A percentile compares a stretch with the other conserved stretches of the same genome.
These are phyloP conservation scores for Redunca redunca DNA, from an alignment of 2,113 vertebrate species.

Conservation along the genomic window DNA sequence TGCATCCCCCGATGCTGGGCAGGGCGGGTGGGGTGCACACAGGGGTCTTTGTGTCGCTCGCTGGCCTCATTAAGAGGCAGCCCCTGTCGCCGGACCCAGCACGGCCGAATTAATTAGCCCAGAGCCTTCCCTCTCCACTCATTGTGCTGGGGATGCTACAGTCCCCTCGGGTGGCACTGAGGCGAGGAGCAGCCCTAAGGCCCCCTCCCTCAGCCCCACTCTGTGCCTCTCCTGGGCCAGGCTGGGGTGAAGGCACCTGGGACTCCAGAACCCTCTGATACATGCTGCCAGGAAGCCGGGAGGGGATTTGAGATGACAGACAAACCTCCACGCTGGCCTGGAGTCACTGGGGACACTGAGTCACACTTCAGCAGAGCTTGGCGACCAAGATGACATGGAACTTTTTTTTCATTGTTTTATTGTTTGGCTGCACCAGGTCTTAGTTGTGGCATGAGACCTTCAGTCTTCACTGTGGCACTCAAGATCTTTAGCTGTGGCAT, in stretches of 20 bases:
- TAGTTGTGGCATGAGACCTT: neutral
- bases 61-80: slow-evolving; percentile 82
- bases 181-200: fast-evolving
- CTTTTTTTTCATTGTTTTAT: neutral
- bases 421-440: neutral
- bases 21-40: slow-evolving; percentile 17
- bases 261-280: neutral
- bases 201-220: neutral
- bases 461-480: neutral
- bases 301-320: neutral
- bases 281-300: neutral
- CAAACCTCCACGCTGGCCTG: neutral
- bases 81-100: slow-evolving; percentile 69
- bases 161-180: neutral
- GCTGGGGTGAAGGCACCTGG: neutral
- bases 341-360: neutral
- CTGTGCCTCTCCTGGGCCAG: neutral
- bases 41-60: slow-evolving; percentile 58
- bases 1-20: neutral
- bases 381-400: neutral
- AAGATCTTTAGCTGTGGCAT: neutral
- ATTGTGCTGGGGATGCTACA: slow-evolving; percentile 33
- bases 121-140: slow-evolving; percentile 73
- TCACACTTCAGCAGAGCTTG: neutral
- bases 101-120: slow-evolving; percentile 76